Conservation (phyloP, 2,113 vertebrate species). For the Silurus meridionalis region DNA sequence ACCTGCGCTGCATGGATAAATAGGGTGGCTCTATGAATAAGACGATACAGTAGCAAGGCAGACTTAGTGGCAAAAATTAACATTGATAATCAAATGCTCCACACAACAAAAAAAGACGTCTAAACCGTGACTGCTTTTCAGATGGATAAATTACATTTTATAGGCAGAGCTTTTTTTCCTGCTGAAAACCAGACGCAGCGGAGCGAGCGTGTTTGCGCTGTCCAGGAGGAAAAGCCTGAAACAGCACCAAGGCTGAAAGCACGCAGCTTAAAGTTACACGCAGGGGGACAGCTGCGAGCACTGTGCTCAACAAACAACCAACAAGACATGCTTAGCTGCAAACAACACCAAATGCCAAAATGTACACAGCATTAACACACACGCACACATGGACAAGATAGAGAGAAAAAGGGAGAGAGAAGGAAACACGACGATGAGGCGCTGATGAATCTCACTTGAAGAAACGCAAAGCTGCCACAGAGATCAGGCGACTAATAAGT, state of each 20-base stretch:
- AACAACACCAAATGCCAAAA: slow-evolving; percentile 76
- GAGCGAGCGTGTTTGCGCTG: slow-evolving; percentile 55
- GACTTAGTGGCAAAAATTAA: slow-evolving; percentile 45
- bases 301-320: slow-evolving; percentile 78
- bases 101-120: slow-evolving; percentile 53
- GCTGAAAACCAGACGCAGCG: slow-evolving; percentile 60
- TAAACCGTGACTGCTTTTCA: slow-evolving; percentile 60
- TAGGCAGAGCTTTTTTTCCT: slow-evolving; percentile 18
- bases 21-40: slow-evolving; percentile 48
- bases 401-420: slow-evolving; percentile 49
- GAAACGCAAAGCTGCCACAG: slow-evolving; percentile 90
- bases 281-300: slow-evolving; percentile 70
- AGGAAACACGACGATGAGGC: slow-evolving; percentile 50
- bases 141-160: slow-evolving; percentile 69
- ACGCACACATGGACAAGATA: slow-evolving; percentile 8
- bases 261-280: slow-evolving; percentile 60
- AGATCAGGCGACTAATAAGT: slow-evolving; percentile 97
- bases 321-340: slow-evolving; percentile 80
- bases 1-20: slow-evolving; percentile 55
- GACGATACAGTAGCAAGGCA: slow-evolving; percentile 51
- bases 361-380: slow-evolving; percentile 65
- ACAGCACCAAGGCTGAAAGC: slow-evolving; percentile 71
- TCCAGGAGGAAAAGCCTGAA: slow-evolving; percentile 66
- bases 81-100: slow-evolving; percentile 55
- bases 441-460: slow-evolving; percentile 87